A percentile compares a stretch with the other conserved stretches of the same genome.
These are phyloP conservation scores for Cephus nigrinus DNA, from an alignment of 2,888 invertebrate species.

Conservation along the genomic window DNA sequence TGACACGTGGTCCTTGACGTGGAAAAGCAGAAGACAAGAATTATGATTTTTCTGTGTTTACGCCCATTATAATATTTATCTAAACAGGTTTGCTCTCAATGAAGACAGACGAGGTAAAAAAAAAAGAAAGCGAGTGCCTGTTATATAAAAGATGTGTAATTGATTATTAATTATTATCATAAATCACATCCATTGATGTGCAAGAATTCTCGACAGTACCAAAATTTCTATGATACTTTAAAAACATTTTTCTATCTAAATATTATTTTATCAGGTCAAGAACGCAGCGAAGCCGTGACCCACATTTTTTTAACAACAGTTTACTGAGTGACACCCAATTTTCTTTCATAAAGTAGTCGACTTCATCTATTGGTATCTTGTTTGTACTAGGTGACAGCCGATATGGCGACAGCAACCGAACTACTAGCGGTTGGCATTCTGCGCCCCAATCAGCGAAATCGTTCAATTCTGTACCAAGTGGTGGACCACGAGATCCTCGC, in stretches of 20 bases:
- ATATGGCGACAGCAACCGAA: conserved; percentile 60
- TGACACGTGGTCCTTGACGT: neutral
- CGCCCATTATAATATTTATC: neutral
- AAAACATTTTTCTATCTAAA: neutral
- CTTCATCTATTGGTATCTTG: neutral
- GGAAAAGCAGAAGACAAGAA: neutral
- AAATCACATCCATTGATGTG: neutral
- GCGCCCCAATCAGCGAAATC: conserved; percentile 60
- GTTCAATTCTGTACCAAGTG: conserved; percentile 59
- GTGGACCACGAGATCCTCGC: conserved; percentile 58
- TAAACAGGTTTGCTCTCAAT: neutral
- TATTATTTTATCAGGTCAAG: neutral
- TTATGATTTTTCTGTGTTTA: neutral
- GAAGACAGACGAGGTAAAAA: neutral
- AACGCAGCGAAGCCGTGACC: neutral
- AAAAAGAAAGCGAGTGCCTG: conserved; percentile 19
- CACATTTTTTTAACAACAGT: neutral
- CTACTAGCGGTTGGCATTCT: conserved; percentile 61
- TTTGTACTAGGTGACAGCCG: conserved; percentile 55
- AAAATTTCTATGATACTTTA: neutral
- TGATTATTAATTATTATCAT: too few relatives aligned
- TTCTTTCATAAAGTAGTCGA: neutral
- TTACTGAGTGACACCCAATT: neutral
- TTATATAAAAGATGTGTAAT: conserved; percentile 8
- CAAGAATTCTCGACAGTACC: neutral